Percentiles rank a stretch among this genome's conserved stretches.
Evolutionary conservation across 2,888 invertebrate genomes (phyloP).

Genomic region (Hyles lineata): DNA sequence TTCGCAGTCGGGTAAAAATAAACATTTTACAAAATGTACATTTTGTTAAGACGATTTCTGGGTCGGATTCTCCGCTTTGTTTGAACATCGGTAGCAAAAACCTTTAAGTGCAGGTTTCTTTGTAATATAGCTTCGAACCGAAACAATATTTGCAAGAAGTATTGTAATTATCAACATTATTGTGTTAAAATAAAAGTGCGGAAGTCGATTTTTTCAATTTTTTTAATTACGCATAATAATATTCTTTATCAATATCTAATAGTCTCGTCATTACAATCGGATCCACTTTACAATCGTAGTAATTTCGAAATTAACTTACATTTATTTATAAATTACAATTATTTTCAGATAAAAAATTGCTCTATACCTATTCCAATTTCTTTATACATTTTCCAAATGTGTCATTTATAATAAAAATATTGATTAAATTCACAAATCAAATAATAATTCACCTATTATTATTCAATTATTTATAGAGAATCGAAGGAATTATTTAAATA

Average conservation of each 20-base stretch:
- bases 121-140: neutral
- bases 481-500: conserved; percentile 28
- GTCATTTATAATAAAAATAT: conserved; percentile 8
- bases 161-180: neutral
- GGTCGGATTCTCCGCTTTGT: too few species aligned
- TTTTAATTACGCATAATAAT: conserved; percentile 68
- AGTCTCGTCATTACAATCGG: conserved; percentile 28
- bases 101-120: too few species aligned
- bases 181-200: conserved; percentile 3
- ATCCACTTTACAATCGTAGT: conserved; percentile 26
- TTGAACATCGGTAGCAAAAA: too few species aligned
- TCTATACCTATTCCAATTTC: conserved; percentile 13
- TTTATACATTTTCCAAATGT: conserved; percentile 2
- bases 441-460: neutral
- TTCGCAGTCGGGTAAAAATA: too few species aligned
- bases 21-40: too few species aligned
- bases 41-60: too few species aligned
- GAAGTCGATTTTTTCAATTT: conserved; percentile 18
- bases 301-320: conserved; percentile 25
- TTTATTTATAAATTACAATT: conserved; percentile 35
- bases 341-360: conserved; percentile 22
- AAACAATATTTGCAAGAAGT: neutral
- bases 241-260: conserved; percentile 59
- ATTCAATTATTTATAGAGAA: neutral
- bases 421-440: conserved; percentile 20